Base-by-base conservation (phyloP, 2,888 invertebrate genomes). In the Penaeus monodon region DNA sequence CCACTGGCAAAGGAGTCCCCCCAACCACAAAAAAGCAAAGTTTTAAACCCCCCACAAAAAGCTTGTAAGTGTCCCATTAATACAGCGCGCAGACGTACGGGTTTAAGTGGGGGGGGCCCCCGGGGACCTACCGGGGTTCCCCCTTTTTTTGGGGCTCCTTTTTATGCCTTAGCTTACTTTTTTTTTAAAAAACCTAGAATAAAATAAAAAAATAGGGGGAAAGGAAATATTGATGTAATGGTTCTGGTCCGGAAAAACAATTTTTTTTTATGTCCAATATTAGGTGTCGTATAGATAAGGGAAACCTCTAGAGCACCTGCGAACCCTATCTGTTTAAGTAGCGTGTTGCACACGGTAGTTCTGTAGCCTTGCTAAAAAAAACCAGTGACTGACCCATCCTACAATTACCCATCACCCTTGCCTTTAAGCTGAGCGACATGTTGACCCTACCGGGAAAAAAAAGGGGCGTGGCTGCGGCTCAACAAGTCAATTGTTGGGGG, bases 351-450 rank as follows among this genome's bases (percentile, higher is more conserved):
- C 68, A 20, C 29, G 29, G 7, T 27, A 12, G 74, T 74, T 33
- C 29, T 73, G 73, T 24, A 73, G 6, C 38, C 33, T 10, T 76
- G 20, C 76, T 29, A 44, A 20, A 20, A 63, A 2, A 24, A 77
- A 63, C 24, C n/a, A 17, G n/a, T 44, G 44, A 57, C 57, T 57
- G 57, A 57, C 57, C 77, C 77, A 77, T 77, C 57, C 63, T 29
- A 27, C 17, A 77, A 57, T 57, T 44, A 22, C 77, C n/a, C 63
- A 49, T 49, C 63, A 63, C 29, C 49, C 63, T 77, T 77, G 77
- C 63, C 29, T 77, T 77, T 63, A 77, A 77, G 77, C 77, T 77
- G 77, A 77, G 77, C 77, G 57, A 27, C 27, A 29, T 77, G 77
- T n/a, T 63, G 73, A 29, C 17, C 57, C 57, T 57, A 57, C 57